Conservation (phyloP, 2,797 vertebrate genomes). For the Urosaurus nigricauda region DNA sequence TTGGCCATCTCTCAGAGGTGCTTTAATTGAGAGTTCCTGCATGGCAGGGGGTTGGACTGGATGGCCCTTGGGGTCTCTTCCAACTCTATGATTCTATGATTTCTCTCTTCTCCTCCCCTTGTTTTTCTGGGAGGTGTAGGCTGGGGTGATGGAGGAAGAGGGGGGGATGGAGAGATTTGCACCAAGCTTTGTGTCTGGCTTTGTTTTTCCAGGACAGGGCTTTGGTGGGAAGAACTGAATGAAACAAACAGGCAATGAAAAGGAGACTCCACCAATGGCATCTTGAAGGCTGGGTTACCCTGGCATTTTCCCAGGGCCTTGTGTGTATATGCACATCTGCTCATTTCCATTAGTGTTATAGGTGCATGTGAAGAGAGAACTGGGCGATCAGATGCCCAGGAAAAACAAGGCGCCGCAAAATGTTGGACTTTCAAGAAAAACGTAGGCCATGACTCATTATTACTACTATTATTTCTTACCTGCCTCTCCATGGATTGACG, state of each 20-base stretch:
- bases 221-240: neutral
- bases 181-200: constrained; percentile 11
- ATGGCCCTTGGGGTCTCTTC: too few relatives aligned
- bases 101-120: neutral
- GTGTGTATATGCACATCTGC: neutral
- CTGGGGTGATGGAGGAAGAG: neutral
- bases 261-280: neutral
- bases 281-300: neutral
- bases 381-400: too few relatives aligned
- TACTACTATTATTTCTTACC: too few relatives aligned
- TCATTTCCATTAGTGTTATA: neutral
- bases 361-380: neutral
- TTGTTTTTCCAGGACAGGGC: neutral
- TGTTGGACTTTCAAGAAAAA: too few relatives aligned
- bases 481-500: too few relatives aligned
- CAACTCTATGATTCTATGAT: too few relatives aligned
- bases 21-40: too few relatives aligned
- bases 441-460: too few relatives aligned
- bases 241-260: neutral
- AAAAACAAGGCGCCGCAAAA: too few relatives aligned
- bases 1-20: too few relatives aligned
- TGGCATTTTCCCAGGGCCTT: neutral
- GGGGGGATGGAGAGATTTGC: neutral
- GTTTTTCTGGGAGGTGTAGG: neutral
- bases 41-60: too few relatives aligned